Percentiles rank a stretch among this genome's conserved stretches.
These are phyloP conservation scores for Epizoanthus stellaris DNA, from an alignment of 92 coral and sea anemone species.

Conservation along the genomic window DNA sequence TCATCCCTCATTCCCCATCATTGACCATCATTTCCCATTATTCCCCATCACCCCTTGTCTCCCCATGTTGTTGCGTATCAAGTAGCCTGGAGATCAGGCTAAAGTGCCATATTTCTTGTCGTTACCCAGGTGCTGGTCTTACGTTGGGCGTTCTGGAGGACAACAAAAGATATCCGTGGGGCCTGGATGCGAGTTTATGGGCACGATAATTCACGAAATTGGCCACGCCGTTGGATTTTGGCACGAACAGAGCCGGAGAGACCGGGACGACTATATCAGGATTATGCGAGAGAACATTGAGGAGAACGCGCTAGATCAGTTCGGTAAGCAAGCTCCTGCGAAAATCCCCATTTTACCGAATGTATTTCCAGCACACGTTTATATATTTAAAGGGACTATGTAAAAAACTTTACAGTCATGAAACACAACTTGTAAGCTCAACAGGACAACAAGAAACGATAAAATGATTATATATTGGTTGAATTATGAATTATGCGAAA, in stretches of 20 bases:
- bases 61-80: no score
- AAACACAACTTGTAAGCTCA: no score
- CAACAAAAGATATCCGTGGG: constrained; percentile 94
- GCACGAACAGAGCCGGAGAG: constrained; percentile 99
- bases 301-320: constrained; percentile 73
- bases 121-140: constrained; percentile 89
- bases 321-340: constrained; percentile 69
- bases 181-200: constrained; percentile 92
- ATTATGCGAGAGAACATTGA: constrained; percentile 82
- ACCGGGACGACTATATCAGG: constrained; percentile 89
- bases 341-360: no score
- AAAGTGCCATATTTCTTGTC: neutral
- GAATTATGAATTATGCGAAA: no score
- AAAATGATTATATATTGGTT: no score
- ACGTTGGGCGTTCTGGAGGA: constrained; percentile 91
- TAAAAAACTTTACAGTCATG: no score
- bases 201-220: constrained; percentile 96
- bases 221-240: constrained; percentile 98
- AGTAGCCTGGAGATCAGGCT: neutral
- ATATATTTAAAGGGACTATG: no score
- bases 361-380: no score
- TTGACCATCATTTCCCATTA: no score
- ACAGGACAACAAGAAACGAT: no score
- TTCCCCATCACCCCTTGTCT: no score
- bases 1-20: no score